Evolutionary conservation across 2,888 invertebrate species (phyloP), one percentile per base, ranked within the genome.

Genomic region (Zeuzera pyrina): DNA sequence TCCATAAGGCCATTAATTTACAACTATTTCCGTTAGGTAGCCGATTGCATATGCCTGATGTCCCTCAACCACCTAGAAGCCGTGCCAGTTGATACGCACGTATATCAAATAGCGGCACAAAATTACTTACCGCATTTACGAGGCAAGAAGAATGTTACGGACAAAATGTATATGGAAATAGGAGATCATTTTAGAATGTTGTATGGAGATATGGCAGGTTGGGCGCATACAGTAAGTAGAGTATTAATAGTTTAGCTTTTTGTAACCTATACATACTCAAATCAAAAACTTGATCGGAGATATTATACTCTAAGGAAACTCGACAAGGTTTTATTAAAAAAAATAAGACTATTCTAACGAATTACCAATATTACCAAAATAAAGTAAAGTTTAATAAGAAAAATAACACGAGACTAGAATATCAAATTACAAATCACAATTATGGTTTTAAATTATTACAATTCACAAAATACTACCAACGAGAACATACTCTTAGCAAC

Each of bases 41-140:
- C 98, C 0, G 98, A 99, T 72, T 99, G 98, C 70, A 93, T 99
- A 48, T 96, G 95, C 60, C 85, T 99, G 12, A 98, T 99, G 98
- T 96, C 97, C 0, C 67, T 99, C 30, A 91, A 92, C 34, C 94
- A 98, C 61, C 69, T 94, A 30, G 88, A 91, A 49, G 91, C 97
- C 0, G 88, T 99, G 32, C 98, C 98, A 1, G 92, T 98, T 0
- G 98, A 99, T 70, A 97, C 97, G 0, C 98, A 99, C 59, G 94
- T 99, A 13, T 94, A 91, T 69, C 94, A 97, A 79, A 91, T 98
- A 44, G 96, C 96, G 0, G 86, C 89, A 11, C 84, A 88, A 35
- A 86, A 89, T 49, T 97, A 97, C 57, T 71, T 94, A 43, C 94
- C 94, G 0, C 89, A 92, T 54, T 71, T 96, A 29, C 73, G 81